Conservation (phyloP, 1,140 invertebrate species). For the Heliconius nattereri region DNA sequence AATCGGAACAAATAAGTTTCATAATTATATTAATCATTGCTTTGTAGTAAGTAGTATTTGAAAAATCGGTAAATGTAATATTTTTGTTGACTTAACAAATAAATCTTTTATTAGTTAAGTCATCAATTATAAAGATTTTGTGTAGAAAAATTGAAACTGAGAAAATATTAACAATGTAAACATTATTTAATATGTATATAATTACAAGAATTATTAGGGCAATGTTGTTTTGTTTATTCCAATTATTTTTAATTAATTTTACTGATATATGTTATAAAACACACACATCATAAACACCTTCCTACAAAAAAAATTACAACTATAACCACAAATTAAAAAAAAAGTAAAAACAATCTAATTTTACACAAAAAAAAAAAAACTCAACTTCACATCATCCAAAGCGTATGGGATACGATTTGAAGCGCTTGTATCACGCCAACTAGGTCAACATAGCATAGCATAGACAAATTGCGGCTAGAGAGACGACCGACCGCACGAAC, state of each 20-base stretch:
- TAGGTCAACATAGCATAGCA: constrained; percentile 31
- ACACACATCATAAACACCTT: too few relatives aligned
- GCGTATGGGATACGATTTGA: constrained; percentile 14
- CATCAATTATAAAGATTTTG: not conserved
- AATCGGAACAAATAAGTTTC: not conserved
- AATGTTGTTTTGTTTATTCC: not conserved
- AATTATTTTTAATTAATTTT: not conserved
- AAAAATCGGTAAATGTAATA: not conserved
- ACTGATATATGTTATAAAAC: not conserved
- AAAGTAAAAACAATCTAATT: not conserved
- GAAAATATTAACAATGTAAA: not conserved
- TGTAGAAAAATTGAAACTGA: not conserved
- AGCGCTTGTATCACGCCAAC: constrained; percentile 24
- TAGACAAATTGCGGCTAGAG: constrained; percentile 35
- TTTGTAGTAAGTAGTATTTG: not conserved
- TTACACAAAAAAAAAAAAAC: not conserved
- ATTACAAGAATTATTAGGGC: not conserved
- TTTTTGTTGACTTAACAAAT: not conserved
- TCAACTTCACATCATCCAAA: not conserved
- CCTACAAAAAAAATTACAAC: not conserved
- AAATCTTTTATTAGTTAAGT: too few relatives aligned
- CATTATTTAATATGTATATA: not conserved
- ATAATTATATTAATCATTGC: not conserved
- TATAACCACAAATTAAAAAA: not conserved
- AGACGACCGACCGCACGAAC: constrained; percentile 24